phyloP scores from a whole-genome alignment of 1,140 invertebrate species.

The Drosophila gunungcola region DNA sequence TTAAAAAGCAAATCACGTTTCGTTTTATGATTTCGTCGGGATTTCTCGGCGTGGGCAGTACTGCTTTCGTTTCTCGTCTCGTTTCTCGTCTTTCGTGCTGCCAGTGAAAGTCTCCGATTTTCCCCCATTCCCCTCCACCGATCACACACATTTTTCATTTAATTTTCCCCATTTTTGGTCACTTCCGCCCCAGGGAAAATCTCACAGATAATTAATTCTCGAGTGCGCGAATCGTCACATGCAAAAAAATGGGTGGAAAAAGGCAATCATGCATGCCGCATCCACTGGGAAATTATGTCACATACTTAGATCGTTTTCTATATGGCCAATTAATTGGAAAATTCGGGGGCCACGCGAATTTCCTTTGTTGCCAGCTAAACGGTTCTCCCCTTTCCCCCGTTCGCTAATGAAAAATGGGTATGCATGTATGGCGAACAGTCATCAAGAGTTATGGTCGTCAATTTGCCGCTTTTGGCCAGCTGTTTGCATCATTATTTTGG shows the following conservation, averaged over 20 bases:
- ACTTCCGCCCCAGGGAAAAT: constrained; percentile 58
- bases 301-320: constrained; percentile 13
- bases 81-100: constrained; percentile 24
- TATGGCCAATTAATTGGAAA: constrained; percentile 66
- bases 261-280: constrained; percentile 42
- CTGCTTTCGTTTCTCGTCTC: constrained; percentile 58
- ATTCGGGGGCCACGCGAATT: constrained; percentile 19
- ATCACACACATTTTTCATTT: constrained; percentile 50
- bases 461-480: constrained; percentile 47
- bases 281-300: constrained; percentile 65
- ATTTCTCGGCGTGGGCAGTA: constrained; percentile 51
- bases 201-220: constrained; percentile 74
- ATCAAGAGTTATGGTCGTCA: constrained; percentile 50
- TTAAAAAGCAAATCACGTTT: constrained; percentile 80
- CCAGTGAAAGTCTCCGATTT: constrained; percentile 63
- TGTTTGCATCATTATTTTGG: background rate
- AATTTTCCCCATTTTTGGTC: constrained; percentile 11
- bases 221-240: constrained; percentile 33
- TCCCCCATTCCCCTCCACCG: background rate
- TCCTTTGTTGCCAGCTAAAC: constrained; percentile 12
- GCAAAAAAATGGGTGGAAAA: constrained; percentile 6
- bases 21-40: constrained; percentile 63
- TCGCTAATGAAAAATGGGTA: constrained; percentile 11
- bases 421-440: constrained; percentile 53
- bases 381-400: no score